Evolutionary conservation across 2,888 invertebrate genomes (phyloP).

Genomic region (Sympetrum striolatum): DNA sequence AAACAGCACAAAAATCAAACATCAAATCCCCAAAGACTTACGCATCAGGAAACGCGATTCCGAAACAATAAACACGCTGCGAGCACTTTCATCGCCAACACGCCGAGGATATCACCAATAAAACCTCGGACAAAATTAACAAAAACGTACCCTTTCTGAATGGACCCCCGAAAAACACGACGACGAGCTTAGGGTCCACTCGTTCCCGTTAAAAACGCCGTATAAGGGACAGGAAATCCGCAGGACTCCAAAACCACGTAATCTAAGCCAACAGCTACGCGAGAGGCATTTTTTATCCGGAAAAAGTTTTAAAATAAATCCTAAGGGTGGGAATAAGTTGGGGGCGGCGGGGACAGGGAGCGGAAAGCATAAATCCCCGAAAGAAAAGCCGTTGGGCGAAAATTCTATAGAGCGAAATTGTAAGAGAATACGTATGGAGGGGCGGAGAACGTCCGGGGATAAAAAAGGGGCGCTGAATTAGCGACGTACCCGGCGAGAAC

Average conservation of each 20-base stretch:
- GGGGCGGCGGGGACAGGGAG: background rate
- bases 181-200: no score
- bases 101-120: no score
- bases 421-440: background rate
- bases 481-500: no score
- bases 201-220: no score
- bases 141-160: no score
- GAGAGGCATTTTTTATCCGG: background rate
- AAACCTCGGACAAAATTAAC: no score
- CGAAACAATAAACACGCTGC: no score
- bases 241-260: background rate
- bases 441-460: background rate
- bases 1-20: no score
- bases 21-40: no score
- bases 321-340: background rate
- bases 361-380: constrained; percentile 12
- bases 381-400: background rate
- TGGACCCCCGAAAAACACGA: no score
- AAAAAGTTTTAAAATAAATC: constrained; percentile 17
- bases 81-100: no score
- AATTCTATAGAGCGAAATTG: background rate
- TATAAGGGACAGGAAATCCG: background rate
- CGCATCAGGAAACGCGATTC: no score
- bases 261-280: constrained; percentile 6
- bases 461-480: background rate